Conservation (phyloP, 2,888 invertebrate species). For the Protonemura montana region DNA sequence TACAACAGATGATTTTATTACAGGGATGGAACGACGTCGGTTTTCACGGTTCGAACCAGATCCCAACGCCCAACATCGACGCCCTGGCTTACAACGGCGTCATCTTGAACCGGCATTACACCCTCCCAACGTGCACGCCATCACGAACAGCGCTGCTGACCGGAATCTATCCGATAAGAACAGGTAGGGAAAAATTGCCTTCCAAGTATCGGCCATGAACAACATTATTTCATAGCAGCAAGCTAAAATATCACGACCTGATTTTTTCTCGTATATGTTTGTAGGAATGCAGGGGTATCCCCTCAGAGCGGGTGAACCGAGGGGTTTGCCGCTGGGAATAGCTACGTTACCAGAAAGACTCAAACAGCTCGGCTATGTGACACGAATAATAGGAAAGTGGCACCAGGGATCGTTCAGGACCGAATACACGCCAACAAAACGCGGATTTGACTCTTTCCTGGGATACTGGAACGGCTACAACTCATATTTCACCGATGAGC, state of each 20-base stretch:
- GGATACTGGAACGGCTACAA: constrained; percentile 80
- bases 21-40: constrained; percentile 94
- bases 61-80: constrained; percentile 90
- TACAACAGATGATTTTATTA: constrained; percentile 49
- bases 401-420: constrained; percentile 80
- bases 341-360: constrained; percentile 74
- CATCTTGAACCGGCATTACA: constrained; percentile 86
- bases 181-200: constrained; percentile 63
- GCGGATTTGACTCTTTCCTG: constrained; percentile 83
- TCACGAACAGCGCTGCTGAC: constrained; percentile 83
- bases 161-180: constrained; percentile 86
- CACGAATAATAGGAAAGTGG: constrained; percentile 91
- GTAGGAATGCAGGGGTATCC: constrained; percentile 62
- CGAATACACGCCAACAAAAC: constrained; percentile 74
- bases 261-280: neutral
- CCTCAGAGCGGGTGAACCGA: constrained; percentile 59
- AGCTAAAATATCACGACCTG: neutral
- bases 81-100: constrained; percentile 84
- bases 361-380: constrained; percentile 72
- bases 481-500: constrained; percentile 75
- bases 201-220: neutral
- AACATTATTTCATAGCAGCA: neutral
- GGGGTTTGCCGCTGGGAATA: constrained; percentile 62
- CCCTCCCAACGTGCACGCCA: constrained; percentile 85
- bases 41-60: constrained; percentile 87